phyloP scores from a whole-genome alignment of 1,140 invertebrate genomes.

The Megalonaias nervosa region DNA sequence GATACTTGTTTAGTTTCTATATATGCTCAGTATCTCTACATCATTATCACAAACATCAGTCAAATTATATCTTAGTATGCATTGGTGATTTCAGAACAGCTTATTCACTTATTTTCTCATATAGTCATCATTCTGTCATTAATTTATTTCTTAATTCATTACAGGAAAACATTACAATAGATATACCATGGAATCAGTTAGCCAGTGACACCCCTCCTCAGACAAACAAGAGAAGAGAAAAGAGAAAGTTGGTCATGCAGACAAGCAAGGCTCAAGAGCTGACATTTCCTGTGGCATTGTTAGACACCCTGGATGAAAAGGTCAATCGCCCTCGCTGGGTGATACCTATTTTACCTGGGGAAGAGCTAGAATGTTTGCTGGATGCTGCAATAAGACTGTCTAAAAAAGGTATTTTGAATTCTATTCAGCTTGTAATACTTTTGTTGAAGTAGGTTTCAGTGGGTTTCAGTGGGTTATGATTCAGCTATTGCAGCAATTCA shows the following conservation, averaged over 20 bases:
- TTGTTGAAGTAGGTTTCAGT: too few relatives aligned
- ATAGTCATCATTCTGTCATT: too few relatives aligned
- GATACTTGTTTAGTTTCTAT: too few relatives aligned
- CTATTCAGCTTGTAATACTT: neutral
- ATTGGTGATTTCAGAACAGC: too few relatives aligned
- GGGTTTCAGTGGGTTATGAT: too few relatives aligned
- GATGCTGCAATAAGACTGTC: slow-evolving; percentile 90
- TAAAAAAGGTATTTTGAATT: slow-evolving; percentile 77
- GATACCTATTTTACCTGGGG: slow-evolving; percentile 94
- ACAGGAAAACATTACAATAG: too few relatives aligned
- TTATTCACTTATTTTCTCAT: too few relatives aligned
- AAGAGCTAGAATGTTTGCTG: slow-evolving; percentile 92
- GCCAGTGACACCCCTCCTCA: neutral
- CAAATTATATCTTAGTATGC: too few relatives aligned
- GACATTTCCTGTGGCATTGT: slow-evolving; percentile 87
- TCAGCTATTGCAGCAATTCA: too few relatives aligned
- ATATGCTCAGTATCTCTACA: too few relatives aligned
- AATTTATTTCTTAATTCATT: too few relatives aligned
- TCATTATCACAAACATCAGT: too few relatives aligned
- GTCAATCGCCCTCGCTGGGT: slow-evolving; percentile 91
- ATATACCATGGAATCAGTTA: neutral
- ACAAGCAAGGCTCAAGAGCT: slow-evolving; percentile 72
- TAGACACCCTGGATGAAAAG: slow-evolving; percentile 92
- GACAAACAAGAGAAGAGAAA: slow-evolving; percentile 29
- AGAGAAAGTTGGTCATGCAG: slow-evolving; percentile 24